Percentiles rank a stretch among this genome's conserved stretches.
phyloP scores from a whole-genome alignment of 2,113 vertebrate genomes.

The Sarotherodon lohbergeri region DNA sequence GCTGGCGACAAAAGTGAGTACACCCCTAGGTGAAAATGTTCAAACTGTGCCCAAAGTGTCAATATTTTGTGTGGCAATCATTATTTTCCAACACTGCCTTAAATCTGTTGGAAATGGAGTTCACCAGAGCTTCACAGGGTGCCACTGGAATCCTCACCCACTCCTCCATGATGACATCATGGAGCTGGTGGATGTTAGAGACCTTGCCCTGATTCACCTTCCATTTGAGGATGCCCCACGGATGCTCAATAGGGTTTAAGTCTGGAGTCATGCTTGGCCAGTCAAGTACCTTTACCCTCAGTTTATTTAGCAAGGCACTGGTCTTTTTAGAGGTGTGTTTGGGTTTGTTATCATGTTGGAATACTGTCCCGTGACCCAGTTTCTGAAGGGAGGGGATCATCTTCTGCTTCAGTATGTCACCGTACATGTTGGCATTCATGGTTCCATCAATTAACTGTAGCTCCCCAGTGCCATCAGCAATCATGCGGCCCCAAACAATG shows the following conservation, averaged over 20 bases:
- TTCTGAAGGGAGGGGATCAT: background rate
- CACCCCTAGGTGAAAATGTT: background rate
- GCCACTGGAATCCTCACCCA: background rate
- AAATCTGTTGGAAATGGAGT: background rate
- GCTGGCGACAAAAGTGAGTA: background rate
- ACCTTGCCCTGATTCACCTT: background rate
- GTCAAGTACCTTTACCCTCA: background rate
- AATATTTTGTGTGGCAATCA: background rate
- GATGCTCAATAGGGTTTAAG: background rate
- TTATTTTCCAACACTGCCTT: background rate
- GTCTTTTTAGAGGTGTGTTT: background rate
- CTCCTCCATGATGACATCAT: background rate
- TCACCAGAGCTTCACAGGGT: background rate
- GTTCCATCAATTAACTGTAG: background rate
- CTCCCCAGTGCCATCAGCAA: background rate
- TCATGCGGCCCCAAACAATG: background rate
- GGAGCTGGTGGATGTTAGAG: background rate
- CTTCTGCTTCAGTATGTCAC: background rate
- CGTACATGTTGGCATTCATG: fast-evolving
- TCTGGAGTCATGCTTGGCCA: background rate
- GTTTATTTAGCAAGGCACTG: background rate
- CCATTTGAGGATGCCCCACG: background rate
- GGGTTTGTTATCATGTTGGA: background rate
- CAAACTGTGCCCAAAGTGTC: background rate
- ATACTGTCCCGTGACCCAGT: background rate